Evolutionary conservation across 2,797 vertebrate species (phyloP), one percentile per base, ranked within the genome.

Genomic region (Pseudomugil tenellus): DNA sequence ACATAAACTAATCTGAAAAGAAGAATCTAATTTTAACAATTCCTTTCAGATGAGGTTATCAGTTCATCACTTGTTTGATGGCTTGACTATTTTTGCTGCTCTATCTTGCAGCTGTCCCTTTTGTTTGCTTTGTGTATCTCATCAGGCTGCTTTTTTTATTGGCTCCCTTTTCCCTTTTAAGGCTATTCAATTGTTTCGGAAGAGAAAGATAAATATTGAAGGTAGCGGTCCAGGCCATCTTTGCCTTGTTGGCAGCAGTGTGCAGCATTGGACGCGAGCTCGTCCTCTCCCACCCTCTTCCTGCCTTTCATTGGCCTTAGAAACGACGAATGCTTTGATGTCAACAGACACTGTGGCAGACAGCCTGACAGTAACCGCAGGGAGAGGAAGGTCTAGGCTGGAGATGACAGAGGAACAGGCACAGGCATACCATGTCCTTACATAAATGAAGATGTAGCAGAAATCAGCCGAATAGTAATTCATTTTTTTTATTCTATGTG

Each of bases 221-320:
- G 58, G 62, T 77, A 74, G 77, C 86, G 81, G 89, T 90, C 83
- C 70, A 66, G 73, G 72, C 74, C 55, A 82, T 80, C 76, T 76
- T 70, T 61, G 68, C 72, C 52, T 81, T 76, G 80, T 63, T 90
- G 84, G 81, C 74, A 84, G 76, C 28, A 6, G 53, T 67, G 74
- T 70, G 70, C 73, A 71, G 79, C 21, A 43, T 49, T 87, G 80
- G 77, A 78, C 65, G 49, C 16, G 13, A 41, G 74, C 53, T 76
- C 59, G 69, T 81, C 35, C 80, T 79, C 62, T 82, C 89, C 91
- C 87, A 85, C 90, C 91, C 87, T 83, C 85, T 93, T 94, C 92
- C 92, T 90, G 91, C 80, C 89, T 92, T 92, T 94, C 86, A 89
- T 80, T 70, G 63, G 63, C 64, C 76, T 54, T 48, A 74, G 73